Percentiles rank a stretch among this genome's conserved stretches.
Evolutionary conservation across 2,888 invertebrate genomes (phyloP).

Genomic region (Caenorhabditis plicata): DNA sequence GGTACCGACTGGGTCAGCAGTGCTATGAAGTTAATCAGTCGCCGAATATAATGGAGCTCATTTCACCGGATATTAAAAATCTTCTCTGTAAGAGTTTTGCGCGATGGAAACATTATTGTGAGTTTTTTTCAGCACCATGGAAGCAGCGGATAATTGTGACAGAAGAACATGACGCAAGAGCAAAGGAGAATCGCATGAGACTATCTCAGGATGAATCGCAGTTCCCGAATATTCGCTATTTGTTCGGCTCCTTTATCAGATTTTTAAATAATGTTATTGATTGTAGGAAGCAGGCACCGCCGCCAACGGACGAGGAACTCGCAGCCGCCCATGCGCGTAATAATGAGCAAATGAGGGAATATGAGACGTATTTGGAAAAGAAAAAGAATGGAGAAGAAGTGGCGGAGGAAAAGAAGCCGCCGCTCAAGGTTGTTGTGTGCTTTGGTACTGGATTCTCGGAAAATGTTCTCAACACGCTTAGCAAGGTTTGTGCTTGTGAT

Average conservation of each 20-base stretch:
- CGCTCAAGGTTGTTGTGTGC: background rate
- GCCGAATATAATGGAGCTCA: slow-evolving; percentile 11
- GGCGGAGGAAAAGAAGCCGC: background rate
- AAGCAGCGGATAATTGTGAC: slow-evolving; percentile 33
- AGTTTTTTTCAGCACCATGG: slow-evolving; percentile 49
- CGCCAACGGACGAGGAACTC: slow-evolving; percentile 54
- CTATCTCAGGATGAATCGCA: slow-evolving; percentile 31
- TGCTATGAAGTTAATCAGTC: slow-evolving; percentile 1
- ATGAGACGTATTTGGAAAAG: background rate
- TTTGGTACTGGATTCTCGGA: slow-evolving; percentile 15
- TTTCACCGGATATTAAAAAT: background rate
- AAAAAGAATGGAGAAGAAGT: background rate
- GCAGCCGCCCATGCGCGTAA: background rate
- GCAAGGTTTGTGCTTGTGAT: slow-evolving; percentile 2
- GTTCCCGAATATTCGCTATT: slow-evolving; percentile 46
- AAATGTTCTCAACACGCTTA: background rate
- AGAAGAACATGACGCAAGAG: slow-evolving; percentile 33
- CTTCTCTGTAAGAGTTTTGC: background rate
- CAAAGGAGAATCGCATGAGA: slow-evolving; percentile 17
- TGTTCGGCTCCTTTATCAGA: slow-evolving; percentile 25
- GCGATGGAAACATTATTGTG: background rate
- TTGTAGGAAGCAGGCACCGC: slow-evolving; percentile 22
- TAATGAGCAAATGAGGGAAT: background rate
- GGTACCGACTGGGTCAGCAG: slow-evolving; percentile 20
- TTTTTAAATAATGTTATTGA: background rate